Percentiles rank a stretch among this genome's conserved stretches.
These are phyloP conservation scores for Ceriagrion tenellum DNA, from an alignment of 2,888 invertebrate species.

Conservation along the genomic window DNA sequence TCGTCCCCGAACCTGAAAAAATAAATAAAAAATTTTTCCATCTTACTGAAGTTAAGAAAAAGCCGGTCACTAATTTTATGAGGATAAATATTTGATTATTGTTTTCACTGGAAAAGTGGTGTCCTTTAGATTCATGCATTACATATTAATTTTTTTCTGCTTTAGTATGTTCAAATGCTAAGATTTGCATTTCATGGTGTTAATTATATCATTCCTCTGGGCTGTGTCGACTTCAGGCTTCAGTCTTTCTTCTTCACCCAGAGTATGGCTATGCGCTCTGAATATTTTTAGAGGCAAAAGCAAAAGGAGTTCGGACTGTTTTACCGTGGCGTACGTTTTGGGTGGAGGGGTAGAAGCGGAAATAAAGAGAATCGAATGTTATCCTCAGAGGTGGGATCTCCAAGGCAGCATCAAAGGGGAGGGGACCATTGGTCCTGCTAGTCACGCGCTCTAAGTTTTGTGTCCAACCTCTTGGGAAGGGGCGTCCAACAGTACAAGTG, in stretches of 20 bases:
- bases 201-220: not conserved
- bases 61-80: too few relatives aligned
- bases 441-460: constrained; percentile 54
- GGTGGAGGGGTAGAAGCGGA: not conserved
- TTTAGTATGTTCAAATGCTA: too few relatives aligned
- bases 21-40: too few relatives aligned
- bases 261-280: not conserved
- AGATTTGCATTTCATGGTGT: too few relatives aligned
- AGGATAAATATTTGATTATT: too few relatives aligned
- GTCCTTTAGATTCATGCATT: too few relatives aligned
- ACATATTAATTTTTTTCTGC: too few relatives aligned
- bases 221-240: not conserved
- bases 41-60: too few relatives aligned
- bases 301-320: not conserved
- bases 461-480: constrained; percentile 59
- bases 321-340: not conserved
- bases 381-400: constrained; percentile 35
- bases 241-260: not conserved
- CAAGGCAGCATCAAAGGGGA: constrained; percentile 5
- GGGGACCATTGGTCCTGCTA: constrained; percentile 31
- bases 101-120: too few relatives aligned
- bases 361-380: constrained; percentile 50
- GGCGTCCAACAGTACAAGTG: constrained; percentile 58
- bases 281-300: not conserved
- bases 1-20: too few relatives aligned